A percentile compares a stretch with the other conserved stretches of the same genome.
Conservation (phyloP, 1,140 invertebrate species). For the Dinoponera quadriceps region DNA sequence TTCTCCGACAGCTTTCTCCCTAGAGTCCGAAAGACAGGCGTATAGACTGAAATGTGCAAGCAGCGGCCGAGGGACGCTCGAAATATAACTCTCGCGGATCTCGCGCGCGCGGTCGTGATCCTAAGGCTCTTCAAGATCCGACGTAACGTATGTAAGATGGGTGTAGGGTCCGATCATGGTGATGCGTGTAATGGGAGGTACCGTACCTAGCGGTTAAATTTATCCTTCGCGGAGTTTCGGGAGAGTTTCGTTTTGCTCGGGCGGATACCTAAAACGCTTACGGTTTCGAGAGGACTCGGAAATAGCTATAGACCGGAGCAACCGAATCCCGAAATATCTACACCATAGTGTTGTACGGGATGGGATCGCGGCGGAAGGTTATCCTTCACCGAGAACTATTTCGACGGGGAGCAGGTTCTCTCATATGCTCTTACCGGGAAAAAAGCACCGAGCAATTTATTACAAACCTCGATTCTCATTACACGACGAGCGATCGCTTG, state of each 20-base stretch:
- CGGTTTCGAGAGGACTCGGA: constrained; percentile 76
- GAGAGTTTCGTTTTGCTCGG: constrained; percentile 70
- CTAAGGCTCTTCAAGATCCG: background rate
- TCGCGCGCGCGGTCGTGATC: constrained; percentile 12
- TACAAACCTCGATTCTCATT: too few species aligned
- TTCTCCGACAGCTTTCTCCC: background rate
- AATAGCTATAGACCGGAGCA: constrained; percentile 74
- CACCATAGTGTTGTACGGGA: constrained; percentile 65
- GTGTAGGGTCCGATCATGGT: constrained; percentile 46
- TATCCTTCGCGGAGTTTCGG: constrained; percentile 74
- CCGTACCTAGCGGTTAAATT: constrained; percentile 72
- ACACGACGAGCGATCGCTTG: too few species aligned
- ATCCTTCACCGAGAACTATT: constrained; percentile 12
- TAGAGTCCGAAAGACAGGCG: background rate
- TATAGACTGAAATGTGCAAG: constrained; percentile 6
- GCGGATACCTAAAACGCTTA: constrained; percentile 73
- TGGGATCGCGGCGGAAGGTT: constrained; percentile 6
- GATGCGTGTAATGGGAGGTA: constrained; percentile 60
- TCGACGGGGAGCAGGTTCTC: background rate
- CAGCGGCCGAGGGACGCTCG: background rate
- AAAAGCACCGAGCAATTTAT: too few species aligned
- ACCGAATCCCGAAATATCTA: constrained; percentile 70
- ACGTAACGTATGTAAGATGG: constrained; percentile 45
- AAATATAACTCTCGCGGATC: constrained; percentile 6
- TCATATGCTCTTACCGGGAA: background rate